Percentiles rank a stretch among this genome's conserved stretches.
phyloP scores from a whole-genome alignment of 2,797 vertebrate species.

The Falco naumanni region DNA sequence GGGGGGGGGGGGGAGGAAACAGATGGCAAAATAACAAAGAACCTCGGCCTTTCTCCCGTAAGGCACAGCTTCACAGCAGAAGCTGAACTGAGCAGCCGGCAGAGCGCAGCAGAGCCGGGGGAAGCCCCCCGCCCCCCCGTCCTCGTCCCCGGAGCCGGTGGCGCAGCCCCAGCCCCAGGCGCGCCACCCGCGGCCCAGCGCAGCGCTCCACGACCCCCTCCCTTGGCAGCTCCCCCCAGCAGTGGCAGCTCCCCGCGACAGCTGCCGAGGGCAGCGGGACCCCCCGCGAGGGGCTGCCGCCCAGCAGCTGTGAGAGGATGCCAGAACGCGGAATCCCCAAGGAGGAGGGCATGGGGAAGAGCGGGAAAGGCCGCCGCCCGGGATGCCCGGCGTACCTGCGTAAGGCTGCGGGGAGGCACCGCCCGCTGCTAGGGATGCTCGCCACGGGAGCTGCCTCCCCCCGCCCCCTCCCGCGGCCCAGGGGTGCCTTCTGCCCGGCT shows the following conservation, averaged over 20 bases:
- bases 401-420: fast-evolving
- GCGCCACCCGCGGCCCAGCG: too few species aligned
- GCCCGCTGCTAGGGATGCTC: background rate
- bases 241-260: too few species aligned
- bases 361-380: background rate
- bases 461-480: background rate
- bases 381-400: background rate
- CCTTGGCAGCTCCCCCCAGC: too few species aligned
- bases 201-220: too few species aligned
- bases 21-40: background rate
- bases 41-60: background rate
- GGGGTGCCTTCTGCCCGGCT: background rate
- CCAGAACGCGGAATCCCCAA: background rate
- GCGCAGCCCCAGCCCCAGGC: too few species aligned
- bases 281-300: too few species aligned
- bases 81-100: background rate
- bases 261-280: too few species aligned
- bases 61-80: background rate
- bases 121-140: background rate
- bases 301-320: background rate
- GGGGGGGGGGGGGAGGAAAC: background rate
- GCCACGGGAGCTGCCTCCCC: background rate
- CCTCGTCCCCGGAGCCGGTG: too few species aligned
- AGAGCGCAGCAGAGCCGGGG: fast-evolving
- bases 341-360: background rate